A percentile compares a stretch with the other conserved stretches of the same genome.
Evolutionary conservation across 1,140 invertebrate species (phyloP).

Genomic region (Hormaphis cornu): DNA sequence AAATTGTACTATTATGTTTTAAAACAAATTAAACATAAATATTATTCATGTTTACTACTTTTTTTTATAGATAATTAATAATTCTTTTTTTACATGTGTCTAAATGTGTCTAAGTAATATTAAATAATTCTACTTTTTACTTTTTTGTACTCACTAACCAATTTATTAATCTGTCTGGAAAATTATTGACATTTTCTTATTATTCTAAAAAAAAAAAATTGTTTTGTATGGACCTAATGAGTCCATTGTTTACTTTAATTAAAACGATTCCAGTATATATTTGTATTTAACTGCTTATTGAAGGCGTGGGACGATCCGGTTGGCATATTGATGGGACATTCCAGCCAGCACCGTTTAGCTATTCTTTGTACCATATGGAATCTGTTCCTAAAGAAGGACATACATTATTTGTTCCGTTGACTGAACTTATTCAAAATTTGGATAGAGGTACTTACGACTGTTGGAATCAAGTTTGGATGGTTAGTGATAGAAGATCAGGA

Average conservation of each 20-base stretch:
- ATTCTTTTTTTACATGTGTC: no score
- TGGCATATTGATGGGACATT: conserved; percentile 50
- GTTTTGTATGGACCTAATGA: no score
- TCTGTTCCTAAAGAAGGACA: conserved; percentile 43
- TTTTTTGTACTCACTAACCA: no score
- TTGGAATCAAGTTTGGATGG: conserved; percentile 46
- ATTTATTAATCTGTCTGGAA: no score
- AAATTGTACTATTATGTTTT: no score
- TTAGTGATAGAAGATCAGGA: conserved; percentile 41
- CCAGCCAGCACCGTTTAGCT: conserved; percentile 45
- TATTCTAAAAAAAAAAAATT: no score
- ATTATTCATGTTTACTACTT: no score
- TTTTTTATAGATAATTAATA: no score
- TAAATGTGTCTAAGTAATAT: no score
- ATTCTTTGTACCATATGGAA: conserved; percentile 45
- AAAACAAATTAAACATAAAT: no score
- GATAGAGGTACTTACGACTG: conserved; percentile 38
- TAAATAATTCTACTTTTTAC: no score
- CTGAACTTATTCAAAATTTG: conserved; percentile 43
- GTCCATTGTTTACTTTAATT: background rate
- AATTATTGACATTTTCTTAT: no score
- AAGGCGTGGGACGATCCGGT: conserved; percentile 46
- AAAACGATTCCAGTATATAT: background rate
- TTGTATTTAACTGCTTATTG: background rate
- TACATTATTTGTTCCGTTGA: conserved; percentile 45